These are phyloP conservation scores for Brachyalestes nurse DNA, from an alignment of 2,797 vertebrate species.

Conservation along the genomic window DNA sequence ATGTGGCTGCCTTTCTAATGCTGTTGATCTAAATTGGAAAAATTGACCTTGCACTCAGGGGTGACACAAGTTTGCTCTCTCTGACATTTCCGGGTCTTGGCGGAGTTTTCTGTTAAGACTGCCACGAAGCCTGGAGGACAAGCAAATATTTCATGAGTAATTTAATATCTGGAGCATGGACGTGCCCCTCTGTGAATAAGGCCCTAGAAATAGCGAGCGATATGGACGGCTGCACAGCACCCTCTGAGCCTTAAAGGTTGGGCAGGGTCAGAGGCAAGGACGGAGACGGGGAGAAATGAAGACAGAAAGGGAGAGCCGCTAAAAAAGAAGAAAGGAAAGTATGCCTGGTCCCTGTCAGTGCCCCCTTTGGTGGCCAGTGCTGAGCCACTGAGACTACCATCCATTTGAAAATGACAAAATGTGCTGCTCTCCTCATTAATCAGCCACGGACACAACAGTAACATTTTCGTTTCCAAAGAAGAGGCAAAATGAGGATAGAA, in stretches of 20 bases:
- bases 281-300: not conserved
- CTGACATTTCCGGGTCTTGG: constrained; percentile 60
- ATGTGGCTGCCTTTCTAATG: constrained; percentile 67
- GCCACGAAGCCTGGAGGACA: constrained; percentile 68
- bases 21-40: constrained; percentile 69
- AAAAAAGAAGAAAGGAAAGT: constrained; percentile 10
- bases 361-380: not conserved
- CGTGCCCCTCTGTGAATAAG: constrained; percentile 56
- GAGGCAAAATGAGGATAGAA: not conserved
- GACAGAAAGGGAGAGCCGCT: not conserved
- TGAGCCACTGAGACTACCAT: not conserved
- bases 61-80: constrained; percentile 69
- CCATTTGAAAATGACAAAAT: constrained; percentile 32
- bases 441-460: constrained; percentile 15
- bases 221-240: constrained; percentile 20
- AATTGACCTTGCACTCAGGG: constrained; percentile 74
- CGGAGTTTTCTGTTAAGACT: constrained; percentile 51
- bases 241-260: constrained; percentile 21
- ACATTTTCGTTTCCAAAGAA: constrained; percentile 8
- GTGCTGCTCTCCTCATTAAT: constrained; percentile 21
- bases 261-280: constrained; percentile 13
- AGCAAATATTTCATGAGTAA: constrained; percentile 84
- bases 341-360: not conserved
- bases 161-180: constrained; percentile 83
- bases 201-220: constrained; percentile 43